A percentile compares a stretch with the other conserved stretches of the same genome.
Evolutionary conservation across 2,888 invertebrate genomes (phyloP).

Genomic region (Athrips mouffetella): DNA sequence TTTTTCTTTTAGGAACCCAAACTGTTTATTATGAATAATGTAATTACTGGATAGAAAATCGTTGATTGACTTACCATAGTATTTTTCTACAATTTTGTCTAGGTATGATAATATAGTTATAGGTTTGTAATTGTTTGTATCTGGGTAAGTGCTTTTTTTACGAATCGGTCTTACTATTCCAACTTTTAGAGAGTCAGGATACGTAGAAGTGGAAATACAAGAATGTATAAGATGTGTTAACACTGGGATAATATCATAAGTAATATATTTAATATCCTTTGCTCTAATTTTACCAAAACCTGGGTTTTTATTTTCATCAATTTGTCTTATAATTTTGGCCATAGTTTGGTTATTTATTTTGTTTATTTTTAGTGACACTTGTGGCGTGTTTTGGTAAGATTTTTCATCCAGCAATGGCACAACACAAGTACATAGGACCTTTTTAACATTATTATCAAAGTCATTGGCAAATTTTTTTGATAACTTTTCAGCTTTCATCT

Average conservation of each 20-base stretch:
- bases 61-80: constrained; percentile 13
- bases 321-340: constrained; percentile 2
- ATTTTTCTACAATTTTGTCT: constrained; percentile 17
- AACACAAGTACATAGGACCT: neutral
- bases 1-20: constrained; percentile 17
- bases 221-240: constrained; percentile 17
- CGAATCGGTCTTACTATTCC: constrained; percentile 19
- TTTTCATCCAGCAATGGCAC: neutral
- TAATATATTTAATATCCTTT: constrained; percentile 15
- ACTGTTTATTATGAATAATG: constrained; percentile 15
- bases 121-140: constrained; percentile 20
- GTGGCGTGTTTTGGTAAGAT: neutral
- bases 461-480: constrained; percentile 12
- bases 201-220: constrained; percentile 7
- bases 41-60: constrained; percentile 6
- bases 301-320: constrained; percentile 17
- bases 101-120: constrained; percentile 19
- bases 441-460: constrained; percentile 11
- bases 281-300: constrained; percentile 16
- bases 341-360: neutral
- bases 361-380: constrained; percentile 5
- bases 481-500: neutral
- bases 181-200: constrained; percentile 15
- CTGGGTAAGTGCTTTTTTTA: constrained; percentile 12
- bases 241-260: neutral